phyloP scores from a whole-genome alignment of 2,113 vertebrate species.

The Mobula birostris region DNA sequence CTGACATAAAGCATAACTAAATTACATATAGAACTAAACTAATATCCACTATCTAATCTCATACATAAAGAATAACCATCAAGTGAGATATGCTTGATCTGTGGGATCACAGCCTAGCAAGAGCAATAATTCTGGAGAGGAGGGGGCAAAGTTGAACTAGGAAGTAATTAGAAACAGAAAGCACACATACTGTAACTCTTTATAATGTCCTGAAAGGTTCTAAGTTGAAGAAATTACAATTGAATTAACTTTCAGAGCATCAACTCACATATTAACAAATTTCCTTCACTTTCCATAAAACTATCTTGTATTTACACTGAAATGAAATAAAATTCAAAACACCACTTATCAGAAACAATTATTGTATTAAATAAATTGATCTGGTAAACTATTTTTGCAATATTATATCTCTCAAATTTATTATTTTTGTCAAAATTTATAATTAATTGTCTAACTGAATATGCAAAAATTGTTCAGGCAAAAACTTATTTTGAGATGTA shows the following conservation, averaged over 20 bases:
- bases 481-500: neutral
- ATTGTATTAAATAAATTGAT: neutral
- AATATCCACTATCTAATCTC: neutral
- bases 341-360: neutral
- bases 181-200: neutral
- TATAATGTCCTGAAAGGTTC: neutral
- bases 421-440: neutral
- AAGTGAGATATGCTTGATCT: neutral
- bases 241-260: neutral
- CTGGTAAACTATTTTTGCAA: neutral
- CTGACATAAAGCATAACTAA: too few relatives aligned
- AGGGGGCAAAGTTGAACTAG: neutral
- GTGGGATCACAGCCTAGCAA: neutral
- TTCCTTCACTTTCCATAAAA: neutral
- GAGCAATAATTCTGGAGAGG: neutral
- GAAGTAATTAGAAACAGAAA: neutral
- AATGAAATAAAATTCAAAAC: conserved; percentile 1
- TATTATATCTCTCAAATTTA: neutral
- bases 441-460: conserved; percentile 5
- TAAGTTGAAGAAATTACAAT: neutral
- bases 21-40: neutral
- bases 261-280: neutral
- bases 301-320: neutral
- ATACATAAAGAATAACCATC: neutral
- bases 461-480: neutral